Evolutionary conservation across 2,797 vertebrate species (phyloP), one percentile per base, ranked within the genome.

Genomic region (Liasis olivaceus): DNA sequence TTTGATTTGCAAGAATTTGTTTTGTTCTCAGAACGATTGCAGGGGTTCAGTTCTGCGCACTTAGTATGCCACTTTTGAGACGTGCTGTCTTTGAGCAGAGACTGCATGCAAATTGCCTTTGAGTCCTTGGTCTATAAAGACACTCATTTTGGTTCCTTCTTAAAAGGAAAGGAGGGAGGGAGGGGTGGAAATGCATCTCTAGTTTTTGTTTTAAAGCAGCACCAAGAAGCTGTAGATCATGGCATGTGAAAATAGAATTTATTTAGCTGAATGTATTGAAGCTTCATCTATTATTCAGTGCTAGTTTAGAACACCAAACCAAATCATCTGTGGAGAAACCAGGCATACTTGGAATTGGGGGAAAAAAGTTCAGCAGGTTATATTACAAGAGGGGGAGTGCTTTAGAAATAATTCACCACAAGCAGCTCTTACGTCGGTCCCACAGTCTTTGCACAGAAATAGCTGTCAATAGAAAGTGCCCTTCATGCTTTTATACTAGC

Each of bases 101-200:
- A 95, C 87, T 59, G 95, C 96, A 93, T 95, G 96, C 93, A 93
- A 92, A 86, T 92, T 89, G 93, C 93, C 94, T 93, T 96, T 93
- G 89, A 92, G 91, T 96, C 93, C 90, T 0, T 0, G 26, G 90
- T 96, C 36, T 81, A 91, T 85, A 59, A 92, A 91, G 94, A 94
- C 77, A 94, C 72, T 13, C 0, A 64, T 93, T 59, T 1, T 88
- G 63, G 15, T 5, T 86, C 89, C n/a, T 42, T 0, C 0, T 6
- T 90, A 12, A 42, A 62, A 36, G 4, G 56, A 63, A 58, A 2
- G 20, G 91, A 58, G 54, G 17, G 36, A 47, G 36, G 64, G 59
- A 77, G 15, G 24, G 54, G 22, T 77, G 8, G 72, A 81, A 81
- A 81, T 24, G 91, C 9, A 90, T 88, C 60, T 66, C n/a, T 88